A percentile compares a stretch with the other conserved stretches of the same genome.
Conservation (phyloP, 2,888 invertebrate species). For the Philereme transversata region DNA sequence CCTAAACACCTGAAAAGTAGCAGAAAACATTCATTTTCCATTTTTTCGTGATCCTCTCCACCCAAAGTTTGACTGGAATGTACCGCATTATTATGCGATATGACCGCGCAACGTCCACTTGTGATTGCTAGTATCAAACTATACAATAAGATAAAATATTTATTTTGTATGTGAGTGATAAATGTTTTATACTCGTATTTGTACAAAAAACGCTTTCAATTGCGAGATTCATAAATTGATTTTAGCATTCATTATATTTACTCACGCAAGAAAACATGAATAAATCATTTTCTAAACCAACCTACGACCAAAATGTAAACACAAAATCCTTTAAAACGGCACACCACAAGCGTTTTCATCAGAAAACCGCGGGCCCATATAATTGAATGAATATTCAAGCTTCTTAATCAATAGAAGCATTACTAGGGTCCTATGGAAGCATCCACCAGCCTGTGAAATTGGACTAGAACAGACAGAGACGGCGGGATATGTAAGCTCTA, state of each 20-base stretch:
- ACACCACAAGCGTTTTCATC: conserved; percentile 63
- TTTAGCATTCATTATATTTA: conserved; percentile 24
- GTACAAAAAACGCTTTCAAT: too few relatives aligned
- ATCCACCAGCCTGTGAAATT: conserved; percentile 80
- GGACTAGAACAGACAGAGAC: conserved; percentile 69
- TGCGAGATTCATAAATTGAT: neutral
- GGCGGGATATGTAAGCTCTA: conserved; percentile 35
- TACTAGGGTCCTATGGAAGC: conserved; percentile 73
- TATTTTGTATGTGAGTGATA: too few relatives aligned
- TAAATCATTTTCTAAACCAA: conserved; percentile 32
- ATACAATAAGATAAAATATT: too few relatives aligned
- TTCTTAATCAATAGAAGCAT: conserved; percentile 82
- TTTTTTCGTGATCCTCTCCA: too few relatives aligned
- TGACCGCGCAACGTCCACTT: too few relatives aligned
- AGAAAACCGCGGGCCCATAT: conserved; percentile 69
- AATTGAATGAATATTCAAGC: conserved; percentile 83
- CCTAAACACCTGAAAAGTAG: too few relatives aligned
- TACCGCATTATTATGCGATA: too few relatives aligned
- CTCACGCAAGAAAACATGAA: conserved; percentile 35
- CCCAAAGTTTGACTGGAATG: too few relatives aligned
- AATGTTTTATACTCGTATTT: too few relatives aligned
- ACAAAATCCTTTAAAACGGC: conserved; percentile 49
- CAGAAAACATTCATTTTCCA: too few relatives aligned
- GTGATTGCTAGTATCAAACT: too few relatives aligned
- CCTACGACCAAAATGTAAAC: conserved; percentile 38